Base-by-base conservation (phyloP, 2,113 vertebrate genomes). In the Lepisosteus oculatus region DNA sequence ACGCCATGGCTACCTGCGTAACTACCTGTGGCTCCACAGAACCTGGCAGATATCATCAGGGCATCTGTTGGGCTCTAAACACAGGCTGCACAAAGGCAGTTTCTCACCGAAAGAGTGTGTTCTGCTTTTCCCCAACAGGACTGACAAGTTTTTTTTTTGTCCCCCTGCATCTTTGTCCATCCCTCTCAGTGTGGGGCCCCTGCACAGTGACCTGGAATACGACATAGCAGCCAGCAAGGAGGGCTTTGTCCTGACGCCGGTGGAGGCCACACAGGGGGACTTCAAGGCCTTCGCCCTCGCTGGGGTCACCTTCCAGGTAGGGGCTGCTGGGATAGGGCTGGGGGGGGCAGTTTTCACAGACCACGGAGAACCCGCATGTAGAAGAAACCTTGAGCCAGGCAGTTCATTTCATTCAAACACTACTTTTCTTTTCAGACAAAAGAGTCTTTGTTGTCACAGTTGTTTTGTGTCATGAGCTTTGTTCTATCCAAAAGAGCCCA, bases 241-340 rank as follows among this genome's bases (percentile, higher is more conserved):
- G 82, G 97, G 97, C 0, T 99, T 96, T 45, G 90, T 99, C 67
- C 81, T 99, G 85, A 98, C 94, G 59, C 91, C 94, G 0, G 90
- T 97, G 17, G 96, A 98, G 66, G 95, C 93, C 73, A 92, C 90
- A 1, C 69, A 83, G 14, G 97, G 96, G 45, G 95, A 98, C 80
- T 99, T 99, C 84, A 98, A 99, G 85, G 97, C 97, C 0, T 99
- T 97, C 61, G 97, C 97, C 77, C 86, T 99, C 80, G 97, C 97
- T 7, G 96, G 96, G 0, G 92, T 99, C 65, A 97, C 95, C 3
- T 99, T 99, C 73, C 95, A 95, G 96, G 97, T 99, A 95, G 56
- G 3, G 29, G 70, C 6, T 72, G 12, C 71, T 51, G 47, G 47
- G 47, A 51, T 5, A 9, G 47, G 5, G 47, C 47, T 0, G 47